These are phyloP conservation scores for Drosophila rellima DNA, from an alignment of 2,888 invertebrate genomes.

Conservation along the genomic window DNA sequence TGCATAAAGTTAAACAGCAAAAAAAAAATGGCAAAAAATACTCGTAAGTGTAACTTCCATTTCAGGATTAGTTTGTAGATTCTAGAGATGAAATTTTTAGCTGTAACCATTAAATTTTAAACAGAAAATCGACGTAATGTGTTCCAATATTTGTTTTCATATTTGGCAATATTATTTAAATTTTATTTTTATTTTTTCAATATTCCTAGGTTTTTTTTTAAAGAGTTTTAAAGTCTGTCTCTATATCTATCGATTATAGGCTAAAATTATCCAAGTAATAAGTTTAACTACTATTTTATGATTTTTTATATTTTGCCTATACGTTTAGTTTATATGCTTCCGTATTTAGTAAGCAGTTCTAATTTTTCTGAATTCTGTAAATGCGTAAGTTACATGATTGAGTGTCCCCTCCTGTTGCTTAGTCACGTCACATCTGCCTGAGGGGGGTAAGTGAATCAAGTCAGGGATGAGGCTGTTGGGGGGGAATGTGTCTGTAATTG, in stretches of 20 bases:
- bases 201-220: too few relatives aligned
- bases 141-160: not conserved
- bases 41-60: constrained; percentile 28
- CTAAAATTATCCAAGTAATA: too few relatives aligned
- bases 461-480: not conserved
- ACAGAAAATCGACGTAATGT: not conserved
- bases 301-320: too few relatives aligned
- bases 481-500: constrained; percentile 61
- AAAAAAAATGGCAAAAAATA: constrained; percentile 18
- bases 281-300: too few relatives aligned
- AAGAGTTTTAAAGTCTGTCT: too few relatives aligned
- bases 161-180: not conserved
- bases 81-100: not conserved
- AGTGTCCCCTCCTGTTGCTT: not conserved
- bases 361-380: not conserved
- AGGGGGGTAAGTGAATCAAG: not conserved
- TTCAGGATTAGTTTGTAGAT: constrained; percentile 32
- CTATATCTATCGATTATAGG: too few relatives aligned
- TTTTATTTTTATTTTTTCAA: too few relatives aligned
- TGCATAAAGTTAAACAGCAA: constrained; percentile 1
- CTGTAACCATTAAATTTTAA: not conserved
- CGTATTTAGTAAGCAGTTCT: not conserved
- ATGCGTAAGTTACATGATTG: not conserved
- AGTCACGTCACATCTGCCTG: not conserved
- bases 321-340: too few relatives aligned